Conservation (phyloP, 2,797 vertebrate genomes). For the Phataginus tetradactyla region DNA sequence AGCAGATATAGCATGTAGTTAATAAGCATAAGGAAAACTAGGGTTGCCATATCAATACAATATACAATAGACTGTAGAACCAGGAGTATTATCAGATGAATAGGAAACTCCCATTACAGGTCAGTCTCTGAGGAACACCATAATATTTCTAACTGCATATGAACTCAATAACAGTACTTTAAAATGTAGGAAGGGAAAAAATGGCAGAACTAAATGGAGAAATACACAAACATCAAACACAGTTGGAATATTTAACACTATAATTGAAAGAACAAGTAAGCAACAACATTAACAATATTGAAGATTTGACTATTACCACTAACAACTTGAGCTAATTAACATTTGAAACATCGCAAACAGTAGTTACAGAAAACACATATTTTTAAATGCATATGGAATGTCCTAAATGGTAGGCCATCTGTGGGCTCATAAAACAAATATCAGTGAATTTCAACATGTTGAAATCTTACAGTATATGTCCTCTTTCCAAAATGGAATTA, state of each 20-base stretch:
- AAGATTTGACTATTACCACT: background rate
- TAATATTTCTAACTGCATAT: background rate
- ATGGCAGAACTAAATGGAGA: background rate
- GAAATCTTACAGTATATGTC: background rate
- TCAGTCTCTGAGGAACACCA: background rate
- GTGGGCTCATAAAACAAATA: background rate
- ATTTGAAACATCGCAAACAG: background rate
- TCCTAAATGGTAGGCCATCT: background rate
- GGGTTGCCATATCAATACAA: background rate
- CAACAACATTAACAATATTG: background rate
- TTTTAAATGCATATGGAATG: background rate
- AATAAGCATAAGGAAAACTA: background rate
- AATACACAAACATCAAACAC: background rate
- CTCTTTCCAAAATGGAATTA: slow-evolving; percentile 2
- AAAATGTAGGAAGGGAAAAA: background rate
- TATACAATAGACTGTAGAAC: background rate
- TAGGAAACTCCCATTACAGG: background rate
- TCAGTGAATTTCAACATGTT: background rate
- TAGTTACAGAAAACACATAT: background rate
- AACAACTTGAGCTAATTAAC: background rate
- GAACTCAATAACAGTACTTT: background rate
- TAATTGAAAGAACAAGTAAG: background rate
- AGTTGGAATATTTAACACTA: background rate
- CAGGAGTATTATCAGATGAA: background rate
- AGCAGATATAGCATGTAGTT: background rate